Conservation (phyloP, 2,888 invertebrate species). For the Antheraea assamensis region DNA sequence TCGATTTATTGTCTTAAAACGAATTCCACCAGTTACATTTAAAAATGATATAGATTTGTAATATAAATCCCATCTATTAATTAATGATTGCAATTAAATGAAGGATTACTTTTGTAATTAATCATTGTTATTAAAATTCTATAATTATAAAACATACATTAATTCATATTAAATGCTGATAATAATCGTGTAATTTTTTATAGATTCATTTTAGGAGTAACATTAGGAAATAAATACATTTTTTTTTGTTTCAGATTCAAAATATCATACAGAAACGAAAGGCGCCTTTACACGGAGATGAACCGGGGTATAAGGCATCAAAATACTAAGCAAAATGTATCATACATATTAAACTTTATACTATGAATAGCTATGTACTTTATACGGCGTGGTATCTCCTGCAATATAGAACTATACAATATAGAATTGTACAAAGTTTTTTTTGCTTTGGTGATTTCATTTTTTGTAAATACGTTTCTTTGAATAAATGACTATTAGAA, state of each 20-base stretch:
- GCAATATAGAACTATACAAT: slow-evolving; percentile 19
- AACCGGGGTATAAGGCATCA: slow-evolving; percentile 85
- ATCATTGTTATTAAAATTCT: too few species aligned
- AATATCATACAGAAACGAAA: slow-evolving; percentile 96
- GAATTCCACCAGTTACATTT: too few species aligned
- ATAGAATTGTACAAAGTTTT: slow-evolving; percentile 9
- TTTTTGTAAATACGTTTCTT: slow-evolving; percentile 7
- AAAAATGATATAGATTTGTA: too few species aligned
- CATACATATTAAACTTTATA: neutral
- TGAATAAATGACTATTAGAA: neutral
- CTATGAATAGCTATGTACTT: neutral
- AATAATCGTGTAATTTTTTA: too few species aligned
- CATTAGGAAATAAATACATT: neutral
- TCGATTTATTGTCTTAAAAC: too few species aligned
- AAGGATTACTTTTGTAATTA: too few species aligned
- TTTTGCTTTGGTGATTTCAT: neutral
- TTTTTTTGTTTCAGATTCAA: slow-evolving; percentile 78
- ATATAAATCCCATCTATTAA: too few species aligned
- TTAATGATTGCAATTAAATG: too few species aligned
- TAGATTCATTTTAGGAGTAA: too few species aligned
- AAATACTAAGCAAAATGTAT: slow-evolving; percentile 76
- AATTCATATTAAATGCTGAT: too few species aligned
- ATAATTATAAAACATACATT: too few species aligned
- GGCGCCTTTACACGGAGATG: slow-evolving; percentile 78
- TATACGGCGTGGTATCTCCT: neutral